These are phyloP conservation scores for Noctua comes DNA, from an alignment of 2,888 invertebrate genomes.

Conservation along the genomic window DNA sequence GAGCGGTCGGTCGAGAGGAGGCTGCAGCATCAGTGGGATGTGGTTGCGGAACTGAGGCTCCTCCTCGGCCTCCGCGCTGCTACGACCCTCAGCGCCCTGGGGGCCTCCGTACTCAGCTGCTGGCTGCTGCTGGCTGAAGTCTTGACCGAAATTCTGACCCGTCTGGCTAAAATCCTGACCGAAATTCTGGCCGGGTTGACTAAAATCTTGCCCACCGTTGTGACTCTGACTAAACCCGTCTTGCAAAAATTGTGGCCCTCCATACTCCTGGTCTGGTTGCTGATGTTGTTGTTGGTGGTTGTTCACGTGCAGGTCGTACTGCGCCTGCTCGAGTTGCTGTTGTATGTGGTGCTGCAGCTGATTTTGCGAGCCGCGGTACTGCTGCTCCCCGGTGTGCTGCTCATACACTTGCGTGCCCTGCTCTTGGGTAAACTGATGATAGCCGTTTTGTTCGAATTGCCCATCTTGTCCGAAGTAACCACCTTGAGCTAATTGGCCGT, in stretches of 20 bases:
- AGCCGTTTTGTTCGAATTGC: slow-evolving; percentile 67
- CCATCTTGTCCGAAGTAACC: neutral
- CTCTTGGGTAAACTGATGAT: slow-evolving; percentile 81
- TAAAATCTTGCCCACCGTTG: slow-evolving; percentile 61
- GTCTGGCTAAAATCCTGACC: slow-evolving; percentile 66
- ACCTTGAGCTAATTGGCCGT: slow-evolving; percentile 18
- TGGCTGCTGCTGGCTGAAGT: slow-evolving; percentile 70
- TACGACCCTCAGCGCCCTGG: slow-evolving; percentile 82
- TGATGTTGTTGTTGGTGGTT: slow-evolving; percentile 79
- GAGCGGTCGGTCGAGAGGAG: slow-evolving; percentile 86
- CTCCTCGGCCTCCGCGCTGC: slow-evolving; percentile 77
- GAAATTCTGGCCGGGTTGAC: slow-evolving; percentile 67
- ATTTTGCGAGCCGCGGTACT: slow-evolving; percentile 81
- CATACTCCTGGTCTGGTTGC: slow-evolving; percentile 71
- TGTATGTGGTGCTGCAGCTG: slow-evolving; percentile 85
- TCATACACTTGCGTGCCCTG: slow-evolving; percentile 85
- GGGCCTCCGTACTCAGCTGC: slow-evolving; percentile 80
- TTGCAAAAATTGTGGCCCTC: slow-evolving; percentile 65
- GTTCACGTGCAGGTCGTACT: slow-evolving; percentile 74
- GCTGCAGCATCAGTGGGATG: slow-evolving; percentile 85
- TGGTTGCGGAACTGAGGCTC: slow-evolving; percentile 83
- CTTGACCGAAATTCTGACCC: slow-evolving; percentile 69
- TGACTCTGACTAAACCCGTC: slow-evolving; percentile 55
- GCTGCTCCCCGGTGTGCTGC: slow-evolving; percentile 80
- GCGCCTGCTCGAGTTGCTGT: slow-evolving; percentile 84